Conservation (phyloP, 2,888 invertebrate species). For the Amblyjoppa fuscipennis region DNA sequence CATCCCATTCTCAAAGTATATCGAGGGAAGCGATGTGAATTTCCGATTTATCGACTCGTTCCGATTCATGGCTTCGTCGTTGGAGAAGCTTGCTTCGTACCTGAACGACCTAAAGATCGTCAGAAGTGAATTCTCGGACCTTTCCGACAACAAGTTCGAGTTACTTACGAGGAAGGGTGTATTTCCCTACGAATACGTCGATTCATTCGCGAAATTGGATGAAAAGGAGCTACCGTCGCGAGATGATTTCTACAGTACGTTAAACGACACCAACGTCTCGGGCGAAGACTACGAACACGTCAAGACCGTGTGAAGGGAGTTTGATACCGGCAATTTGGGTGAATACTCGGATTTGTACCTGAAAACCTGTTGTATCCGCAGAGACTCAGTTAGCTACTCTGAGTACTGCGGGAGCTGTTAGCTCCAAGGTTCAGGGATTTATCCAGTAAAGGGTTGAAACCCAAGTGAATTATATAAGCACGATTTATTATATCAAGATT, state of each 20-base stretch:
- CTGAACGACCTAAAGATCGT: constrained; percentile 59
- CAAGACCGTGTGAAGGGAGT: constrained; percentile 76
- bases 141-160: constrained; percentile 58
- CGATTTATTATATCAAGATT: no score
- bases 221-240: constrained; percentile 55
- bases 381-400: no score
- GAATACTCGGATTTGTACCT: constrained; percentile 81
- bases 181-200: constrained; percentile 78
- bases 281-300: constrained; percentile 78
- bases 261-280: constrained; percentile 67
- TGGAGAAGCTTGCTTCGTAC: constrained; percentile 75
- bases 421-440: no score
- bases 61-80: constrained; percentile 75
- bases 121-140: constrained; percentile 41
- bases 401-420: no score
- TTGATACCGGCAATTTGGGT: constrained; percentile 75
- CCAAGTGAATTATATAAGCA: no score
- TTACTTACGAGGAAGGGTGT: constrained; percentile 75
- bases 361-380: no score
- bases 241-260: constrained; percentile 68
- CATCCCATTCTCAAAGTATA: constrained; percentile 75
- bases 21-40: constrained; percentile 1
- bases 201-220: constrained; percentile 3
- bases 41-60: constrained; percentile 60
- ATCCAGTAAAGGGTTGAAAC: no score